phyloP scores from a whole-genome alignment of 2,113 vertebrate genomes.

The Ptilonorhynchus violaceus region DNA sequence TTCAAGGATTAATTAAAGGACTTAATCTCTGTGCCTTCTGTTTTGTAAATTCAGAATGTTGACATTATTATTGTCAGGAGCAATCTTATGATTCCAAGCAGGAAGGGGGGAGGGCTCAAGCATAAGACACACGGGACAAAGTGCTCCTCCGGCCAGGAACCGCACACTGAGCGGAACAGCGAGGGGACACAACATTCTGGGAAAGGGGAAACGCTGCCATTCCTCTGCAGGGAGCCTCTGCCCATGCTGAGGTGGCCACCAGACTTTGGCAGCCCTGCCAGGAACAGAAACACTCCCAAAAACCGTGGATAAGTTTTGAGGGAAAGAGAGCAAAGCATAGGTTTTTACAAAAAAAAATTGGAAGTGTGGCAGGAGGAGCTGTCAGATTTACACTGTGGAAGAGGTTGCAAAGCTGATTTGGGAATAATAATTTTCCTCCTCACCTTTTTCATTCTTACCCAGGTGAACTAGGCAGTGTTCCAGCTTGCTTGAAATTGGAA shows the following conservation, averaged over 20 bases:
- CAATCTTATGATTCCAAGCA: conserved; percentile 10
- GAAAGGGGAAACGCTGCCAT: neutral
- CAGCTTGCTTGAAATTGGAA: neutral
- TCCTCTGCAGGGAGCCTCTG: neutral
- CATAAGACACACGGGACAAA: neutral
- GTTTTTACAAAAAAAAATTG: neutral
- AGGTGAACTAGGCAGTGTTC: neutral
- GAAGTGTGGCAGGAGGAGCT: neutral
- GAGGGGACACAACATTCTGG: neutral
- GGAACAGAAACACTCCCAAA: neutral
- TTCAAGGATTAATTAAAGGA: conserved; percentile 5
- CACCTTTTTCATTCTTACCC: neutral
- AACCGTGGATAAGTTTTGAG: neutral
- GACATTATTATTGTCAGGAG: neutral
- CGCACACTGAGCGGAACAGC: neutral
- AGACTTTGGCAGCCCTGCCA: neutral
- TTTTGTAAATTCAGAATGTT: conserved; percentile 26
- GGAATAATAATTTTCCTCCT: neutral
- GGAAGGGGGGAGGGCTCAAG: neutral
- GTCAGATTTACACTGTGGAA: neutral
- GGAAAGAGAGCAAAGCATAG: neutral
- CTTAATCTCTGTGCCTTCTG: neutral
- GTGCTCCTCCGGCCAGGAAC: conserved; percentile 11
- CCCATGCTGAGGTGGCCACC: neutral
- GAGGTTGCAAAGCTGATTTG: neutral